These are phyloP conservation scores for Alectura lathami DNA, from an alignment of 2,113 vertebrate genomes.

Conservation along the genomic window DNA sequence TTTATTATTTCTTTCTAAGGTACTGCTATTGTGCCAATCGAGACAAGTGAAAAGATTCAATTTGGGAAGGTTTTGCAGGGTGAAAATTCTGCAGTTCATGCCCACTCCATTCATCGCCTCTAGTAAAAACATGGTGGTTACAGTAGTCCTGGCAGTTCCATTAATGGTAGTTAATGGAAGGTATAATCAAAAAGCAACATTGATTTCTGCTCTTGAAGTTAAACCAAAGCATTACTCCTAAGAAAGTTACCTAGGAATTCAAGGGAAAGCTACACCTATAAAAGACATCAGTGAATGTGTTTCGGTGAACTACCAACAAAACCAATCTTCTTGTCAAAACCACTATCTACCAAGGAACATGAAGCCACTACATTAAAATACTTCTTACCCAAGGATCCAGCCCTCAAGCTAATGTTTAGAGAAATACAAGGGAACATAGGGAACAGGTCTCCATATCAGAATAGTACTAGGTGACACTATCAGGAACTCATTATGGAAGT, in stretches of 20 bases:
- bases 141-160: neutral
- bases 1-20: neutral
- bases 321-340: slow-evolving; percentile 44
- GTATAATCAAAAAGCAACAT: neutral
- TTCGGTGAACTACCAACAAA: neutral
- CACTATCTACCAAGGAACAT: neutral
- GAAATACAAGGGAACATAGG: neutral
- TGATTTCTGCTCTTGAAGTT: neutral
- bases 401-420: slow-evolving; percentile 28
- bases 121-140: neutral
- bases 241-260: neutral
- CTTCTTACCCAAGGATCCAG: neutral
- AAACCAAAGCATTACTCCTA: neutral
- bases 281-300: neutral
- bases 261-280: neutral
- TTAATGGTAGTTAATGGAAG: neutral
- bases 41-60: neutral
- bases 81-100: neutral
- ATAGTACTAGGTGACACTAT: slow-evolving; percentile 43
- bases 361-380: slow-evolving; percentile 13
- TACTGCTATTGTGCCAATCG: neutral
- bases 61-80: neutral
- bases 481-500: slow-evolving; percentile 11
- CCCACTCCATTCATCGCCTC: neutral
- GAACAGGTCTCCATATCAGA: slow-evolving; percentile 15